These are phyloP conservation scores for Morphnarchus princeps DNA, from an alignment of 2,113 vertebrate species.

Conservation along the genomic window DNA sequence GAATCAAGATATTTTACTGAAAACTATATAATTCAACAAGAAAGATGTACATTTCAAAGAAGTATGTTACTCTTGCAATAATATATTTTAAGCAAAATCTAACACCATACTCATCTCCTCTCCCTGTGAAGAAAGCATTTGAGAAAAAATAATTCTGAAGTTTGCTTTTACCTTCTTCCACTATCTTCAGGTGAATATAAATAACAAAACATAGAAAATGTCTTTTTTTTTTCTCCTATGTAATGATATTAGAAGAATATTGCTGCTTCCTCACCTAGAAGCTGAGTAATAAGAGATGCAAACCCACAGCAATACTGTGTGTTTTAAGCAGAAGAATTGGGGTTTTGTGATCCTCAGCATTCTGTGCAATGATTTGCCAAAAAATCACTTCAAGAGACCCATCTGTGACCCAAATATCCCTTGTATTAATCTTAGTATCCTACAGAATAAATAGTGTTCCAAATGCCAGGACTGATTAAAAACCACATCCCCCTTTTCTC, in stretches of 20 bases:
- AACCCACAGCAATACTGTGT: slow-evolving; percentile 1
- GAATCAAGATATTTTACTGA: background rate
- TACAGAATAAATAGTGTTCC: slow-evolving; percentile 37
- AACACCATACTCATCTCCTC: background rate
- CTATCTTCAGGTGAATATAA: slow-evolving; percentile 8
- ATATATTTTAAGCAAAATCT: background rate
- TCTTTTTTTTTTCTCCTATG: background rate
- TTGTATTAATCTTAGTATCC: slow-evolving; percentile 46
- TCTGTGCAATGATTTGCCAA: slow-evolving; percentile 39
- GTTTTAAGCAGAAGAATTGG: slow-evolving; percentile 56
- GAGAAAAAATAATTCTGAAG: background rate
- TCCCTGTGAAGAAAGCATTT: background rate
- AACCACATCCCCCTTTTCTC: slow-evolving; percentile 34
- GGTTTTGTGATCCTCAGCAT: slow-evolving; percentile 51
- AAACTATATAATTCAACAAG: background rate
- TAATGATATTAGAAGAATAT: slow-evolving; percentile 55
- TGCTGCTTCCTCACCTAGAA: slow-evolving; percentile 34
- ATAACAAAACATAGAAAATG: slow-evolving; percentile 35
- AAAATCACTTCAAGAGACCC: slow-evolving; percentile 57
- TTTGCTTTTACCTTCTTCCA: slow-evolving; percentile 19
- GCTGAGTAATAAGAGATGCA: slow-evolving; percentile 29
- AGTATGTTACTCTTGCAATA: background rate
- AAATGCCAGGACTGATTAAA: slow-evolving; percentile 55
- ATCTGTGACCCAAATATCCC: slow-evolving; percentile 65
- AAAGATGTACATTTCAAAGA: background rate